Percentiles rank a stretch among this genome's conserved stretches.
phyloP scores from a whole-genome alignment of 2,113 vertebrate genomes.

The Toxostoma redivivum region DNA sequence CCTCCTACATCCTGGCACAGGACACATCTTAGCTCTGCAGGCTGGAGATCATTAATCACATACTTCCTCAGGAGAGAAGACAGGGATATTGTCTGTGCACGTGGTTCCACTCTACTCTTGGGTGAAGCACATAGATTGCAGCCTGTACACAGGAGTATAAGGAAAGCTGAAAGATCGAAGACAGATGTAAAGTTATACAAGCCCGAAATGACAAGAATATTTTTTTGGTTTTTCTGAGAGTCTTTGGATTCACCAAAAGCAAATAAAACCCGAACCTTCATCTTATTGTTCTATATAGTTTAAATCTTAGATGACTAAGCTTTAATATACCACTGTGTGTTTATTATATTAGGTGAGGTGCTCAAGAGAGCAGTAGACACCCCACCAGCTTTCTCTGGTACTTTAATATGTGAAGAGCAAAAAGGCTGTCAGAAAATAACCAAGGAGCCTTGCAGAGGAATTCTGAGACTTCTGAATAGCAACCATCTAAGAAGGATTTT shows the following conservation, averaged over 20 bases:
- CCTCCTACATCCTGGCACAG: neutral
- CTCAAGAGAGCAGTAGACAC: neutral
- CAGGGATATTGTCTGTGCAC: neutral
- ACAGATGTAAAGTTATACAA: neutral
- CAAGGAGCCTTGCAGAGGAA: neutral
- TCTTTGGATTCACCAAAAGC: neutral
- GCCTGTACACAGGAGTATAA: neutral
- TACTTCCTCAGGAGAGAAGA: neutral
- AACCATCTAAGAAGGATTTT: neutral
- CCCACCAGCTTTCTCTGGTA: neutral
- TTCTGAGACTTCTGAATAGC: neutral
- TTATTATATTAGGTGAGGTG: neutral
- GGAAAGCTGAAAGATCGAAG: neutral
- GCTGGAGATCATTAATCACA: neutral
- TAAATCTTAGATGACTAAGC: neutral
- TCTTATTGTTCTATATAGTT: neutral
- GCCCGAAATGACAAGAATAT: neutral
- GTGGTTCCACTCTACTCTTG: neutral
- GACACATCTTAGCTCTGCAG: neutral
- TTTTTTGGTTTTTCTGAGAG: neutral
- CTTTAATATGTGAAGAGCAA: neutral
- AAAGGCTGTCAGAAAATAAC: neutral
- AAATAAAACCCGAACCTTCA: neutral
- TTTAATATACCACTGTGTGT: neutral
- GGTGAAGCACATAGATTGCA: neutral